Evolutionary conservation across 2,113 vertebrate genomes (phyloP), one percentile per base, ranked within the genome.

Genomic region (Cynocephalus volans): DNA sequence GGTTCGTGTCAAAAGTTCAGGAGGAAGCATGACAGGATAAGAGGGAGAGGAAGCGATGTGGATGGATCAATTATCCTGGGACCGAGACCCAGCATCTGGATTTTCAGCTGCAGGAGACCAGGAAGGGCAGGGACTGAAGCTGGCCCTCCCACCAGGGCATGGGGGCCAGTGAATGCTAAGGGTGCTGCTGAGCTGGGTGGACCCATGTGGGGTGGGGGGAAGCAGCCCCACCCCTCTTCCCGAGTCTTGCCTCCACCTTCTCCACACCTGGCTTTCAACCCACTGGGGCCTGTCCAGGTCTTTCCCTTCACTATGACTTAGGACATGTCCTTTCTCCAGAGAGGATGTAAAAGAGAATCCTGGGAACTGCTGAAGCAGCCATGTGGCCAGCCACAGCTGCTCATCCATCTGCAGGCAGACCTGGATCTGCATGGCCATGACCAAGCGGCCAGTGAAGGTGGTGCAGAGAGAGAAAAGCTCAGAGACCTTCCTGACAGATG

Each of bases 1-100:
- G 85, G 50, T 28, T 52, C 3, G 8, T 62, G 86, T 91, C 72
- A 45, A 84, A 97, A 94, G 93, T 92, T 96, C 77, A 83, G 72
- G 81, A 81, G 65, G 91, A 97, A 81, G 64, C 65, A 41, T n/a
- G 88, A 82, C 52, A 88, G 62, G 92, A 48, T 31, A 48, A 93
- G 92, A 88, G 21, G 28, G 52, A 72, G 72, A 86, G 91, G 88
- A 75, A 96, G 60, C 60, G 1, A 18, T 4, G 10, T 8, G 31
- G 81, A 93, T 7, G 26, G 31, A 19, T 19, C 9, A 1, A 0
- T 84, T 52, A 19, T 48, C 41, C 11, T 1, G 0, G 88, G 81
- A 87, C 52, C 0, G 31, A 73, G 92, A 77, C 41, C 54, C 36
- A 33, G 31, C 82, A 93, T n/a, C 88, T 94, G 89, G 89, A 76